phyloP scores from a whole-genome alignment of 2,888 invertebrate genomes.

The Caenorhabditis doughertyi region DNA sequence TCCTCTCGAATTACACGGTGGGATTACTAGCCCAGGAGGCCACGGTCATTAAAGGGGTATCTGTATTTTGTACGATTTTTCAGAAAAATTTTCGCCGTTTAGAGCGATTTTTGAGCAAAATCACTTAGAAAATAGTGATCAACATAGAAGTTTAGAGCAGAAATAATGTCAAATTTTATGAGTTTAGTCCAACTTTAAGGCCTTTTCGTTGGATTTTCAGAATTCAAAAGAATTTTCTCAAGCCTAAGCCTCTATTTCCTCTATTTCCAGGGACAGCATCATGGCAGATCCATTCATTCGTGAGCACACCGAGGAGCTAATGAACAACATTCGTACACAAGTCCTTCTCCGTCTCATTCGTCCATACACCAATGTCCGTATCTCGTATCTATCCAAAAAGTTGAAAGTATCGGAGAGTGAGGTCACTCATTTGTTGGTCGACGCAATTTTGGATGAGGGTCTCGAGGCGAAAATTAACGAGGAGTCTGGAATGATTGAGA shows the following conservation, averaged over 20 bases:
- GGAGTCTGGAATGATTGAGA: slow-evolving; percentile 60
- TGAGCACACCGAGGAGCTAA: slow-evolving; percentile 92
- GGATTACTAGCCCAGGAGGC: too few relatives aligned
- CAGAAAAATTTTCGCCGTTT: too few relatives aligned
- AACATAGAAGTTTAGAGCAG: too few relatives aligned
- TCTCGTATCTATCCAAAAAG: slow-evolving; percentile 94
- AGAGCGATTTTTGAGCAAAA: too few relatives aligned
- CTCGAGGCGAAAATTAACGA: slow-evolving; percentile 69
- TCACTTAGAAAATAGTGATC: too few relatives aligned
- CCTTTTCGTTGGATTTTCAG: too few relatives aligned
- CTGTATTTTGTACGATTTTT: too few relatives aligned
- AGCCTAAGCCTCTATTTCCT: too few relatives aligned
- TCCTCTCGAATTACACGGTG: too few relatives aligned
- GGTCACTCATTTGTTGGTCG: slow-evolving; percentile 96
- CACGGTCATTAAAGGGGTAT: too few relatives aligned
- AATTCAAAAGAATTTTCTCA: not conserved
- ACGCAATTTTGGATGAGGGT: slow-evolving; percentile 95
- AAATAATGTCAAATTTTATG: too few relatives aligned
- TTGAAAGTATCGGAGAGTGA: slow-evolving; percentile 86
- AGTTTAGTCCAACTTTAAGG: too few relatives aligned
- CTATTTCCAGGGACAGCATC: slow-evolving; percentile 88
- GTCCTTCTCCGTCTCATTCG: slow-evolving; percentile 97
- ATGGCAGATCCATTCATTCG: slow-evolving; percentile 99
- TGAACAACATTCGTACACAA: slow-evolving; percentile 91
- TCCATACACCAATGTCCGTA: slow-evolving; percentile 97